Evolutionary conservation across 2,888 invertebrate genomes (phyloP).

Genomic region (Dryadula phaetusa): DNA sequence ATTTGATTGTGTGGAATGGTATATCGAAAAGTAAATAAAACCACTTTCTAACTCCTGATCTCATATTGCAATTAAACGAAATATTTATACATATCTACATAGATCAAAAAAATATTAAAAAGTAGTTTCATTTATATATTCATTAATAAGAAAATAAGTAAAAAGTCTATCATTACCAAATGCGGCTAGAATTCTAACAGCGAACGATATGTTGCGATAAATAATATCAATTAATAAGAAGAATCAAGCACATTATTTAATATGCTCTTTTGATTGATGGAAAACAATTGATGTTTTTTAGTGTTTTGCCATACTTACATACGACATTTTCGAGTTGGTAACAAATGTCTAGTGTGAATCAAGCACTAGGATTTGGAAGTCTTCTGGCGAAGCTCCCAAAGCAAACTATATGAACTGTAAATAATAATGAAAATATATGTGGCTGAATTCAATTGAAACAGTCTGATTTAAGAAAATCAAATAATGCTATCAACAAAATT

Average conservation of each 20-base stretch:
- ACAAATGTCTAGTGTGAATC: no score
- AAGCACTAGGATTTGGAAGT: background rate
- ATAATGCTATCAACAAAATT: background rate
- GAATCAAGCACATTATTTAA: no score
- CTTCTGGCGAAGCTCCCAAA: background rate
- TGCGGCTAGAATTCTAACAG: background rate
- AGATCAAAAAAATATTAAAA: no score
- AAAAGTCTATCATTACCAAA: background rate
- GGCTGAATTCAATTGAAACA: background rate
- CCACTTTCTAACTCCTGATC: no score
- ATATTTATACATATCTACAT: no score
- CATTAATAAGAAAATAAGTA: background rate
- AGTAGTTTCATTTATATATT: background rate
- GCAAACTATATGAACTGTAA: slow-evolving; percentile 19
- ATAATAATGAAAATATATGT: background rate
- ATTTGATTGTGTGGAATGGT: no score
- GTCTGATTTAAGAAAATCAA: background rate
- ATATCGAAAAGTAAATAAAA: no score
- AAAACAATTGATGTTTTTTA: no score
- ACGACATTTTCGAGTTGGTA: slow-evolving; percentile 4
- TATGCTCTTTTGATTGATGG: no score
- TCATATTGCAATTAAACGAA: no score
- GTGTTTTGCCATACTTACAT: slow-evolving; percentile 3
- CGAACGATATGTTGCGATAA: no score
- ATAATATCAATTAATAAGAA: no score